Conservation (phyloP, 2,797 vertebrate genomes). For the Mus minutoides region DNA sequence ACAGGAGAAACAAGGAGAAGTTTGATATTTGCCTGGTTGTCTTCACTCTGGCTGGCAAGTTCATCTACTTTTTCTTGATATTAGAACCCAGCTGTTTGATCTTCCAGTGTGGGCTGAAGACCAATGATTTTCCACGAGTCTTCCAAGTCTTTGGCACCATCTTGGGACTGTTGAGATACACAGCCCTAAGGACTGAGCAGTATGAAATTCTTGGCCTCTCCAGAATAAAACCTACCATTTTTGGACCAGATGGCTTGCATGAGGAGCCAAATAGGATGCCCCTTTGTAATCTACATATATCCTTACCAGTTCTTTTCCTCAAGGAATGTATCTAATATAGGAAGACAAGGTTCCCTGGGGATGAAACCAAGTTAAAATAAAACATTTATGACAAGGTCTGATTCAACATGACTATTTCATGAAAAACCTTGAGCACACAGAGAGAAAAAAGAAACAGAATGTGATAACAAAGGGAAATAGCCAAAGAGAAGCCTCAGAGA, state of each 20-base stretch:
- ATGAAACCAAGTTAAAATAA: conserved; percentile 32
- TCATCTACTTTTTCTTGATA: background rate
- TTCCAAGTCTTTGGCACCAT: background rate
- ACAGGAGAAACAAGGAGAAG: too few species aligned
- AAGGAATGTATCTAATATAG: background rate
- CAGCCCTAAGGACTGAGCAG: background rate
- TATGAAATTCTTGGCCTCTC: background rate
- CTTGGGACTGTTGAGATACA: background rate
- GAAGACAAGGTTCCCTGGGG: background rate
- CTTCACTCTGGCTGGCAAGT: background rate
- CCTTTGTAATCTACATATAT: background rate
- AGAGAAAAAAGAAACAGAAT: background rate
- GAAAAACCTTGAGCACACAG: background rate
- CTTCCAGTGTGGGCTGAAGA: background rate
- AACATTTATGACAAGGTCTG: background rate
- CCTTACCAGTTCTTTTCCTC: background rate
- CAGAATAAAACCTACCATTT: background rate
- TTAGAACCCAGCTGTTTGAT: background rate
- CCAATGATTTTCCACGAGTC: background rate
- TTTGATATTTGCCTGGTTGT: background rate
- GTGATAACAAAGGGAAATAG: background rate
- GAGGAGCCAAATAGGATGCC: background rate
- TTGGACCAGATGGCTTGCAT: background rate
- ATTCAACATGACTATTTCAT: background rate
- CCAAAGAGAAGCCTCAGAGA: background rate